Base-by-base conservation (phyloP, 23 tunicate species). In the Corella eumyota region DNA sequence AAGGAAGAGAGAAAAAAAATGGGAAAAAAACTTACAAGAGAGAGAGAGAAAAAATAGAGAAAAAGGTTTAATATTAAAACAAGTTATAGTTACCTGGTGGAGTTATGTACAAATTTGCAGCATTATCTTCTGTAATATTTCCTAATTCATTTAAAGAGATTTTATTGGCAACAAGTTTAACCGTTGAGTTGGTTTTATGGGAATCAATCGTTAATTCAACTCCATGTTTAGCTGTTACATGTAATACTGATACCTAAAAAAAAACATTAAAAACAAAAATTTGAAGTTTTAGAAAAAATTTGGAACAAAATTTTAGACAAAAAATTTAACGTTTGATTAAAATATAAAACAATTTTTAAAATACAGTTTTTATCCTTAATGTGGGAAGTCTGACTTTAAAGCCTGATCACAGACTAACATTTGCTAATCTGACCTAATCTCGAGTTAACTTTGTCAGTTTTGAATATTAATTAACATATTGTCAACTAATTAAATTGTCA, bases 161-260 rank as follows among this genome's bases (percentile, higher is more conserved):
- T 23, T 48, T 61, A 27, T 40, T 68, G 5, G 78, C 78, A 32
- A 72, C 68, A 34, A 72, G 35, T 47, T 59, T 45, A 1, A 72
- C 60, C 24, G 60, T 56, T 1, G 68, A 47, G n/a, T 28, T 36
- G 48, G 30, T 51, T 5, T 30, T 61, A 34, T 48, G 56, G 33
- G 64, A 6, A 26, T 75, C 82, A 3, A 75, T 73, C 32, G 54
- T 24, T 26, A 75, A 33, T 50, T 66, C 73, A 45, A 75, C 60
- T 17, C 56, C 66, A 68, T 36, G 46, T 0, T 25, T 47, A 1
- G 82, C 67, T 19, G 31, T 23, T 35, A 68, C 35, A 17, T 56
- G 11, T 23, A 68, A 56, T 6, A 68, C 63, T 0, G 63, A 54
- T 3, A 68, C 74, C 74, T 68, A 52, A 11, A 45, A 44, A 25